Conservation (phyloP, 2,797 vertebrate genomes). For the Bryconaethiops microstoma region DNA sequence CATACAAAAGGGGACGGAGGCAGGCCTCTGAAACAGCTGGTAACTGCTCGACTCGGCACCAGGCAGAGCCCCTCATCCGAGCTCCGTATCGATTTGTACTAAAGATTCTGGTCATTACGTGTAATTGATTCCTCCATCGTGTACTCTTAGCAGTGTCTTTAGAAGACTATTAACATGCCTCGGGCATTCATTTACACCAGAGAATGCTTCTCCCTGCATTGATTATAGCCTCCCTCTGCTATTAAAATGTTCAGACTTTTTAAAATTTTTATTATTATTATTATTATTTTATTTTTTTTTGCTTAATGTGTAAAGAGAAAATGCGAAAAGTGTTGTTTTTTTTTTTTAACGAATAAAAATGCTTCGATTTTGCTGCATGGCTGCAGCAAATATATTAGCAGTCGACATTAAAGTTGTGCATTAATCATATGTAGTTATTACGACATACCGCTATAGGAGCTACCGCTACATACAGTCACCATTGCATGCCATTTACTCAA, state of each 20-base stretch:
- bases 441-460: neutral
- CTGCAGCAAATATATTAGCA: too few species aligned
- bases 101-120: slow-evolving; percentile 59
- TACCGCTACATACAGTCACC: neutral
- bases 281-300: too few species aligned
- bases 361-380: neutral
- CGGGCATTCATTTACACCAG: slow-evolving; percentile 42
- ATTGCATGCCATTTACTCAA: neutral
- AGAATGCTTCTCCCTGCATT: slow-evolving; percentile 47
- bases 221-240: slow-evolving; percentile 52
- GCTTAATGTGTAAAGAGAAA: too few species aligned
- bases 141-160: slow-evolving; percentile 49
- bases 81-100: slow-evolving; percentile 68
- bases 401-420: too few species aligned
- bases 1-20: slow-evolving; percentile 50
- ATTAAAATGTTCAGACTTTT: slow-evolving; percentile 51
- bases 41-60: slow-evolving; percentile 61
- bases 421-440: neutral
- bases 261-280: too few species aligned
- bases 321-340: too few species aligned
- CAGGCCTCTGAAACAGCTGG: slow-evolving; percentile 53
- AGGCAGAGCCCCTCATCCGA: slow-evolving; percentile 59
- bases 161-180: slow-evolving; percentile 53
- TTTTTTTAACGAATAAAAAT: too few species aligned
- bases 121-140: slow-evolving; percentile 62